Conservation (phyloP, 2,113 vertebrate species). For the Parus major region DNA sequence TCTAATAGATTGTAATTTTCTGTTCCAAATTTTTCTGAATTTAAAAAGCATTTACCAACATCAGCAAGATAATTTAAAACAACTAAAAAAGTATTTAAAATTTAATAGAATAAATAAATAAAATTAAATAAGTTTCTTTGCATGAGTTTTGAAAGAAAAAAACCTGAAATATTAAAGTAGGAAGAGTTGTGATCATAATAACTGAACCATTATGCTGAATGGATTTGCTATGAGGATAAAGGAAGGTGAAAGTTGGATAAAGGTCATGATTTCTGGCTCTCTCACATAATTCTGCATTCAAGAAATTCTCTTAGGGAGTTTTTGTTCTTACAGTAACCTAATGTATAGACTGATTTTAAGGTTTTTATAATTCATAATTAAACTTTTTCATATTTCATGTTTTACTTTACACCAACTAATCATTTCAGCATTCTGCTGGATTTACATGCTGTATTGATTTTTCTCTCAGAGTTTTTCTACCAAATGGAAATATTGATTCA, state of each 20-base stretch:
- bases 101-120: neutral
- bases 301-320: neutral
- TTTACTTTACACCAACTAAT: neutral
- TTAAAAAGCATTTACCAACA: neutral
- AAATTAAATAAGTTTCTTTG: neutral
- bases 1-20: neutral
- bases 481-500: neutral
- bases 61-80: neutral
- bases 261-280: neutral
- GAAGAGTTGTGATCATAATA: neutral
- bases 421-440: neutral
- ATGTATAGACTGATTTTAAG: neutral
- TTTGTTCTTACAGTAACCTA: neutral
- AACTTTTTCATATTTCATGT: neutral
- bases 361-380: neutral
- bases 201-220: neutral
- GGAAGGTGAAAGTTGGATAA: neutral
- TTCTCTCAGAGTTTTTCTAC: neutral
- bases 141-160: neutral
- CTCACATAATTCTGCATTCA: neutral
- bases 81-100: neutral
- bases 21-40: neutral
- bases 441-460: neutral
- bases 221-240: neutral
- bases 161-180: neutral